These are phyloP conservation scores for Bombycilla garrulus DNA, from an alignment of 2,113 vertebrate species.

Conservation along the genomic window DNA sequence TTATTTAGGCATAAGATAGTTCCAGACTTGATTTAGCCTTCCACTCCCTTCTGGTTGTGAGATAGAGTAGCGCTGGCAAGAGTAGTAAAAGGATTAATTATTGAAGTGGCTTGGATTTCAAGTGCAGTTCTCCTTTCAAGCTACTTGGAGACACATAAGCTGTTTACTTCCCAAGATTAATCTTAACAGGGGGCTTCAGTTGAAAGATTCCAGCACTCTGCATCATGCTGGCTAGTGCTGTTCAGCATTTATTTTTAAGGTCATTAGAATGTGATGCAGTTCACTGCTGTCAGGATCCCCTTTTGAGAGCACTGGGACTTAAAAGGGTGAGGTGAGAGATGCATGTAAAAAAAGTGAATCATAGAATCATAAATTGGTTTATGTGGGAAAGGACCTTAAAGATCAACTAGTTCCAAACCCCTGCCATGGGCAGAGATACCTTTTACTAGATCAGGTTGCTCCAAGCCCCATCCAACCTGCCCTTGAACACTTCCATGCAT, in stretches of 20 bases:
- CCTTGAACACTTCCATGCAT: not conserved
- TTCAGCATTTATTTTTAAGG: slow-evolving; percentile 14
- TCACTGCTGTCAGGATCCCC: not conserved
- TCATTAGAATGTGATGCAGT: not conserved
- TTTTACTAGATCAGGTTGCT: not conserved
- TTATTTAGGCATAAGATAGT: slow-evolving; percentile 35
- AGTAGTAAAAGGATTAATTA: slow-evolving; percentile 23
- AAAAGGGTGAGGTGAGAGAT: not conserved
- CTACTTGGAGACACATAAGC: not conserved
- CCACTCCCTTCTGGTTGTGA: slow-evolving; percentile 43
- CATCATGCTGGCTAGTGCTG: not conserved
- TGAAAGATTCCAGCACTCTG: not conserved
- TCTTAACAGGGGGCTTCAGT: not conserved
- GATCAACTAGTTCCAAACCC: not conserved
- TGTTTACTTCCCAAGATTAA: not conserved
- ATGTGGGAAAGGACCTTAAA: not conserved
- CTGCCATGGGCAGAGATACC: not conserved
- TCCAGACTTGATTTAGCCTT: slow-evolving; percentile 46
- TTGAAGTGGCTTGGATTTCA: slow-evolving; percentile 37
- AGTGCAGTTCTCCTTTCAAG: slow-evolving; percentile 1
- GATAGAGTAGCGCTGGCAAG: not conserved
- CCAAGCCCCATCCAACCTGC: not conserved
- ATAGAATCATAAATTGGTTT: not conserved
- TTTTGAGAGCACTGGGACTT: not conserved
- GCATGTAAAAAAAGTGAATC: not conserved